Evolutionary conservation across 2,888 invertebrate species (phyloP).

Genomic region (Lochmaea capreae): DNA sequence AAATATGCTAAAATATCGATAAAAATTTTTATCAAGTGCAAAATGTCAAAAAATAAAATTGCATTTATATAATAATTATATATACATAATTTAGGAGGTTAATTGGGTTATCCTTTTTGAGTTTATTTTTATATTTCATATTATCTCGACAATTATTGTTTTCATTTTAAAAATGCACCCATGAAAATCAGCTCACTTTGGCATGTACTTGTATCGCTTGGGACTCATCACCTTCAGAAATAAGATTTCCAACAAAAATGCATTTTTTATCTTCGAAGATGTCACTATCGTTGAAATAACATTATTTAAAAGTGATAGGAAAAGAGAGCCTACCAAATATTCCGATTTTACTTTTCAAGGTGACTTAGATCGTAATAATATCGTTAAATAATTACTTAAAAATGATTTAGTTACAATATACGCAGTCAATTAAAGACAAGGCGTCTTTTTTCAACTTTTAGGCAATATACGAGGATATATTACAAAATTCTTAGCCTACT

Average conservation of each 20-base stretch:
- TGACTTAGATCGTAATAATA: conserved; percentile 18
- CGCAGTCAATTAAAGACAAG: neutral
- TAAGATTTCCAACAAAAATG: no score
- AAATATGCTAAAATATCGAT: neutral
- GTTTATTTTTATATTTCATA: neutral
- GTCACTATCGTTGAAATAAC: no score
- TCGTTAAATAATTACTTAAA: conserved; percentile 10
- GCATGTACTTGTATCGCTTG: no score
- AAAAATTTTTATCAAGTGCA: neutral
- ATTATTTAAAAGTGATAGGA: no score
- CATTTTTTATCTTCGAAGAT: no score
- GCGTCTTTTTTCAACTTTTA: no score
- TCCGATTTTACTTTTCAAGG: conserved; percentile 25
- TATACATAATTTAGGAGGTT: neutral
- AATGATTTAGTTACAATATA: conserved; percentile 3
- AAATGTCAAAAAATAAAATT: conserved; percentile 2
- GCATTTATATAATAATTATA: no score
- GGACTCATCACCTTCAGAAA: no score
- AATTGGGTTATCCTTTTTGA: conserved; percentile 3
- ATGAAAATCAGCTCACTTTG: no score
- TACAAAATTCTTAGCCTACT: no score
- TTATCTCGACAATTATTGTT: neutral
- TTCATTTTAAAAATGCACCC: no score
- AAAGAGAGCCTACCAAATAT: neutral
- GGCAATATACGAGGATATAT: no score